Percentiles rank a stretch among this genome's conserved stretches.
These are phyloP conservation scores for Protonibea diacanthus DNA, from an alignment of 2,797 vertebrate genomes.

Conservation along the genomic window DNA sequence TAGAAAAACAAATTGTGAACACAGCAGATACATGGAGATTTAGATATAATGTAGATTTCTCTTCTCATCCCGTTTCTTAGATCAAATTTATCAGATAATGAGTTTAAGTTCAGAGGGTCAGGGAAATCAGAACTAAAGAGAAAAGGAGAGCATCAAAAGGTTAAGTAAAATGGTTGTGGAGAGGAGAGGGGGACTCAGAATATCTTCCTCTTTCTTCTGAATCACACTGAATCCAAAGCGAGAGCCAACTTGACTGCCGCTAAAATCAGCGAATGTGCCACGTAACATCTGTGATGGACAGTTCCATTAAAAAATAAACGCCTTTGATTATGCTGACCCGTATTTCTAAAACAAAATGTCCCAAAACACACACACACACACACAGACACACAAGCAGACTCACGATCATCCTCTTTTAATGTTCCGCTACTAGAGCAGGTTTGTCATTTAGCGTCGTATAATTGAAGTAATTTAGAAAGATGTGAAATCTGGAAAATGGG, in stretches of 20 bases:
- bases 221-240: conserved; percentile 44
- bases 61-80: conserved; percentile 5
- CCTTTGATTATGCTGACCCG: conserved; percentile 42
- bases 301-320: conserved; percentile 32
- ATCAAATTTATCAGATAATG: conserved; percentile 57
- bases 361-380: conserved; percentile 23
- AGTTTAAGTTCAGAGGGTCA: conserved; percentile 40
- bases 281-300: conserved; percentile 44
- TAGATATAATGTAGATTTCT: conserved; percentile 3
- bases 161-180: conserved; percentile 47
- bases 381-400: conserved; percentile 25
- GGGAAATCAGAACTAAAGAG: conserved; percentile 21
- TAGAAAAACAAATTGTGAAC: conserved; percentile 22
- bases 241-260: conserved; percentile 26
- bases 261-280: conserved; percentile 47
- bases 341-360: conserved; percentile 32
- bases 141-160: conserved; percentile 33
- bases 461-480: conserved; percentile 66
- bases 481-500: conserved; percentile 66
- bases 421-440: conserved; percentile 20
- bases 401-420: conserved; percentile 31
- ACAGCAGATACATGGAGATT: background rate
- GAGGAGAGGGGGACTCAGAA: conserved; percentile 37
- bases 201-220: conserved; percentile 48
- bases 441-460: conserved; percentile 53